Conservation (phyloP, 2,888 invertebrate genomes). For the Molanna angustata region DNA sequence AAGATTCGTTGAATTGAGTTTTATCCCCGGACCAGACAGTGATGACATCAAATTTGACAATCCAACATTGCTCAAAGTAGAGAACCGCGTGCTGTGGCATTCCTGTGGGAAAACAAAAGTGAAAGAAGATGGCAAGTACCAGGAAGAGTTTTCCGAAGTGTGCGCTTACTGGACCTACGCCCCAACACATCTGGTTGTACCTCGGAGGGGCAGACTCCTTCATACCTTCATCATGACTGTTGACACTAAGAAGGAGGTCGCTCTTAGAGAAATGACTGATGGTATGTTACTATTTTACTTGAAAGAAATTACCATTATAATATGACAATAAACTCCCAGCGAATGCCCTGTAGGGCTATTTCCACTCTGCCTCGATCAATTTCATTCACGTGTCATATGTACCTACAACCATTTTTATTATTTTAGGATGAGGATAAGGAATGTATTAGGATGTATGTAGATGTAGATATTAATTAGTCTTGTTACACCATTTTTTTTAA, state of each 20-base stretch:
- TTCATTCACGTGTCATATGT: neutral
- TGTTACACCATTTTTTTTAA: too few species aligned
- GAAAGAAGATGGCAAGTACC: slow-evolving; percentile 45
- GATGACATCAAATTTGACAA: slow-evolving; percentile 45
- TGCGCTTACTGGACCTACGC: slow-evolving; percentile 53
- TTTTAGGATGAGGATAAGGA: neutral
- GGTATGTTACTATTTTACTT: too few species aligned
- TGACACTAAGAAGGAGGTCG: slow-evolving; percentile 51
- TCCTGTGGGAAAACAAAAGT: slow-evolving; percentile 47
- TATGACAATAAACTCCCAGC: neutral
- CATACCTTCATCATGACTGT: slow-evolving; percentile 56
- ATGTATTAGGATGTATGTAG: neutral
- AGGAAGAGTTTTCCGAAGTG: slow-evolving; percentile 44
- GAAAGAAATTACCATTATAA: neutral
- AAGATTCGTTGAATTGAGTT: slow-evolving; percentile 49
- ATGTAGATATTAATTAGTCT: too few species aligned
- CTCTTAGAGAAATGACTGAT: slow-evolving; percentile 41
- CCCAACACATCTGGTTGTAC: slow-evolving; percentile 49
- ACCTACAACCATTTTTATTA: neutral
- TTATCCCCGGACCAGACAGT: slow-evolving; percentile 46
- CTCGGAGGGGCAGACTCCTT: slow-evolving; percentile 47
- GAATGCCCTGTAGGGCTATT: too few species aligned
- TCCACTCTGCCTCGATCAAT: too few species aligned
- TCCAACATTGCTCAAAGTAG: slow-evolving; percentile 45
- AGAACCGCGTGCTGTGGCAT: slow-evolving; percentile 44